phyloP scores from a whole-genome alignment of 30 jellyfish, hydroid and myxozoan species.

The Hydractinia echinata region DNA sequence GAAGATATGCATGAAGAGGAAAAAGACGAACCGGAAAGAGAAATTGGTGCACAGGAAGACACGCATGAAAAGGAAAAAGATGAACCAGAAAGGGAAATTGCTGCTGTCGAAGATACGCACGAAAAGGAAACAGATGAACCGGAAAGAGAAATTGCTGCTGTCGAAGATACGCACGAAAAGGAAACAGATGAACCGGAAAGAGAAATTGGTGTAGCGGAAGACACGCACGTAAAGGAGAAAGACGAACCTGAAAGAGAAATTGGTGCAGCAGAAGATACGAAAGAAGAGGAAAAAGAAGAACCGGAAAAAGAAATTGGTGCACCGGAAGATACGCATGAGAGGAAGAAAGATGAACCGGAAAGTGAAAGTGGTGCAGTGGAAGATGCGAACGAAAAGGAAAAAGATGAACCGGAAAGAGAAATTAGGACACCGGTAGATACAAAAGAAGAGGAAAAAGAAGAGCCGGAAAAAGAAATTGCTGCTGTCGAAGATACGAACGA shows the following conservation, averaged over 20 bases:
- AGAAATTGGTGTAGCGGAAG: not conserved
- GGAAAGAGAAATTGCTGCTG: not conserved
- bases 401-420: not conserved
- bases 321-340: too few relatives aligned
- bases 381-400: too few relatives aligned
- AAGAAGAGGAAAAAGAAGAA: not conserved
- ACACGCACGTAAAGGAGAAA: not conserved
- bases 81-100: not conserved
- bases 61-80: conserved; percentile 13
- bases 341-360: too few relatives aligned
- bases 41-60: not conserved
- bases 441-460: not conserved
- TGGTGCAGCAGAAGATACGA: not conserved
- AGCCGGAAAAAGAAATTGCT: not conserved
- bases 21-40: not conserved
- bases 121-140: not conserved
- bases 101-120: not conserved
- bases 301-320: not conserved
- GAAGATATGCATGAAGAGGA: not conserved
- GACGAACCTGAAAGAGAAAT: not conserved
- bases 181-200: not conserved
- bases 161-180: not conserved
- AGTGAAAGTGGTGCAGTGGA: too few relatives aligned
- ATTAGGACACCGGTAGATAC: not conserved
- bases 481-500: not conserved